Evolutionary conservation across 2,797 vertebrate species (phyloP), one percentile per base, ranked within the genome.

Genomic region (Alcedo atthis): DNA sequence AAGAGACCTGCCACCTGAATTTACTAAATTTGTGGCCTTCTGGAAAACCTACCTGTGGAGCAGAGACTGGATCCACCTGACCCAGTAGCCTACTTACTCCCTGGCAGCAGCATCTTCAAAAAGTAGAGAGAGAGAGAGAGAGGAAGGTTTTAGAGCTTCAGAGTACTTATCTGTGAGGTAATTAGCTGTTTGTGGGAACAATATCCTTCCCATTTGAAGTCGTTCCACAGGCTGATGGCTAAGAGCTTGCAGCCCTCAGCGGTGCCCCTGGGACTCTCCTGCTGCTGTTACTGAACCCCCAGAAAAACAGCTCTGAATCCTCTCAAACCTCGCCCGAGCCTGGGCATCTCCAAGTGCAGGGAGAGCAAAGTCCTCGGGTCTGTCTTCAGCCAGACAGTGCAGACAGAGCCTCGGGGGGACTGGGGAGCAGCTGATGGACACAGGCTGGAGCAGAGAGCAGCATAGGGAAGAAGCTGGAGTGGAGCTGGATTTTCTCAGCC

Each of bases 401-500:
- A 85, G 89, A 78, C 3, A 2, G 28, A 91, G 15, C 59, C 57
- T 80, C 42, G 7, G 48, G 83, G 71, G 49, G 68, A 89, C 68
- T 75, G 76, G 75, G 57, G 42, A 81, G 57, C 1, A 1, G 37
- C 35, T 75, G 80, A 37, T 40, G 51, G 68, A 37, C 70, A 69
- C 57, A 71, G 70, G 20, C 58, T 71, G 62, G 57, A 68, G 90
- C 32, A 53, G 49, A 48, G 53, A 79, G 49, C 26, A 35, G 22
- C 1, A 3, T 25, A 40, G 45, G 20, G 53, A 82, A 67, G 68
- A 74, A 80, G 61, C 45, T 63, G 57, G 42, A 9, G 5, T 77
- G 59, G 37, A 82, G 53, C 35, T 58, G 68, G 45, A 28, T 91
- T 96, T 95, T 95, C 92, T 81, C 64, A 84, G 48, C 71, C 62